Evolutionary conservation across 2,888 invertebrate genomes (phyloP), one percentile per base, ranked within the genome.

Genomic region (Entomobrya multifasciata): DNA sequence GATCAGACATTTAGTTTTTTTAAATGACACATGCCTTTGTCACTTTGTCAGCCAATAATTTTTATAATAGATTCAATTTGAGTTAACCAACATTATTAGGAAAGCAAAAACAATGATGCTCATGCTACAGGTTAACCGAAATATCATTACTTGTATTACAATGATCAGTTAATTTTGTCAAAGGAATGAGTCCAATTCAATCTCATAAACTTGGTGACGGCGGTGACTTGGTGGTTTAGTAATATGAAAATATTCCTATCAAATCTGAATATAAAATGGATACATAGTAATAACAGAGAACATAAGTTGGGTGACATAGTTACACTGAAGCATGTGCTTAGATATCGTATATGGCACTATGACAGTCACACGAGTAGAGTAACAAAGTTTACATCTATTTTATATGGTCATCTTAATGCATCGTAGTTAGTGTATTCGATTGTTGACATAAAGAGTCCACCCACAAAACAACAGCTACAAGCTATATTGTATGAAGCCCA

Each of bases 361-460:
- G 15, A 13, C 49, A 13, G 49, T 11, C 49, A 13, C 49, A 49
- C 3, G 49, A 49, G 15, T 3, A n/a, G 4, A 57, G 4, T 20
- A 57, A n/a, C 10, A 57, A 10, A 22, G 11, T 20, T 17, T 20
- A 2, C 2, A n/a, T n/a, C 3, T 22, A 57, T 22, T 57, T 11
- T 3, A 57, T 25, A 20, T 20, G 17, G 11, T 25, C 20, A 57
- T 57, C 11, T 57, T 22, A 36, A n/a, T n/a, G n/a, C n/a, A n/a
- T n/a, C n/a, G n/a, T 6, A 30, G 11, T 22, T 36, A 44, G 62
- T 15, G 60, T 60, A 74, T 30, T 27, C 74, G n/a, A n/a, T n/a
- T n/a, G n/a, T 65, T 79, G 79, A 79, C 79, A 79, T 79, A 36
- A 36, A 36, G 41, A 49, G 79, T 79, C 65, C 47, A 65, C 79